Evolutionary conservation across 1,140 invertebrate genomes (phyloP).

Genomic region (Macrobrachium nipponense): DNA sequence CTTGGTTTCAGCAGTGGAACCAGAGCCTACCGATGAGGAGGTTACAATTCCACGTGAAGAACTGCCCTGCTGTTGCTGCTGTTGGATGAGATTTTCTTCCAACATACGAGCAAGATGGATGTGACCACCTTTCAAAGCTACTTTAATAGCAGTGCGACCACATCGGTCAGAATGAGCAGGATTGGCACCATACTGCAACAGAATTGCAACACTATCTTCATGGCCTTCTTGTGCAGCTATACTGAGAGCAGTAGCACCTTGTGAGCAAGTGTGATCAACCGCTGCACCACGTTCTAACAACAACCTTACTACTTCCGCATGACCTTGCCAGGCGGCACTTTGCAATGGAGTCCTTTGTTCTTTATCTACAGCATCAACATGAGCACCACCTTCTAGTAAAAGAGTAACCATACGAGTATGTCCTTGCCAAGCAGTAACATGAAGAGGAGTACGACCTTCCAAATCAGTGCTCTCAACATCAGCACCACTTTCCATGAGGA

Average conservation of each 20-base stretch:
- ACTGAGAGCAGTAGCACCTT: slow-evolving; percentile 87
- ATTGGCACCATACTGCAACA: slow-evolving; percentile 90
- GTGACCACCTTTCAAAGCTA: slow-evolving; percentile 83
- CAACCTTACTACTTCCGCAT: slow-evolving; percentile 84
- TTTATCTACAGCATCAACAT: slow-evolving; percentile 89
- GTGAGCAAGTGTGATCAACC: slow-evolving; percentile 91
- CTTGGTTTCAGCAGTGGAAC: slow-evolving; percentile 78
- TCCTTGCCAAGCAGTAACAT: slow-evolving; percentile 95
- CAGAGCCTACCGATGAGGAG: slow-evolving; percentile 68
- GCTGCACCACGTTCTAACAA: slow-evolving; percentile 81
- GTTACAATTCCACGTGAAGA: slow-evolving; percentile 32
- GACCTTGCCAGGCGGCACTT: slow-evolving; percentile 95
- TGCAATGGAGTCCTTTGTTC: slow-evolving; percentile 91
- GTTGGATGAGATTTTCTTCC: slow-evolving; percentile 65
- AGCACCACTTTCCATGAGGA: slow-evolving; percentile 82
- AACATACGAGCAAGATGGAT: slow-evolving; percentile 78
- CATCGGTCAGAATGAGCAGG: slow-evolving; percentile 91
- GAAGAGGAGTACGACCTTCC: slow-evolving; percentile 91
- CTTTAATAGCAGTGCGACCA: slow-evolving; percentile 82
- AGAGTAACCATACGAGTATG: slow-evolving; percentile 90
- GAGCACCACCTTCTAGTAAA: slow-evolving; percentile 81
- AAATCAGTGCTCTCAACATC: slow-evolving; percentile 88
- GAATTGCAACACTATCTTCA: slow-evolving; percentile 86
- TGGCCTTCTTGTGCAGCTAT: slow-evolving; percentile 84
- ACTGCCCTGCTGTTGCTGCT: slow-evolving; percentile 43